phyloP scores from a whole-genome alignment of 2,113 vertebrate species.

The Oenanthe oenanthe region DNA sequence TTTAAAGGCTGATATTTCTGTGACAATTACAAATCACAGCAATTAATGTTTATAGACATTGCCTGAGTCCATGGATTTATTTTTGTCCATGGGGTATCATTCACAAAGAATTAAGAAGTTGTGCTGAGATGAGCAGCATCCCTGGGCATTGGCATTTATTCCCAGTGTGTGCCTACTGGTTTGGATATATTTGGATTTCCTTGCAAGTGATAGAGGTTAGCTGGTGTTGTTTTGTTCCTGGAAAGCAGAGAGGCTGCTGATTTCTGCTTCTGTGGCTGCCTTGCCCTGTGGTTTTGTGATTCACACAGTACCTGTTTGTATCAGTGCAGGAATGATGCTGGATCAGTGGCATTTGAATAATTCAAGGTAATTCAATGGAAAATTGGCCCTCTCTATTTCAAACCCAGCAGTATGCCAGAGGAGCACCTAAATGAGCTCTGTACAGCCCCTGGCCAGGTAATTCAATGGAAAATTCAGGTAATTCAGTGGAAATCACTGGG shows the following conservation, averaged over 20 bases:
- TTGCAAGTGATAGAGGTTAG: background rate
- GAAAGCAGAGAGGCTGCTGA: background rate
- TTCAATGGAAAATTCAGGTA: background rate
- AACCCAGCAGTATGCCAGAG: background rate
- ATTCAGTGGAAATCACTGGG: background rate
- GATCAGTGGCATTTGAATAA: background rate
- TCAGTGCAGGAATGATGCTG: background rate
- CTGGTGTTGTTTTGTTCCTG: background rate
- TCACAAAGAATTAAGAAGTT: background rate
- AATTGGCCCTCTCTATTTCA: background rate
- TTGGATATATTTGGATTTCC: background rate
- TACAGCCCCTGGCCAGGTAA: background rate
- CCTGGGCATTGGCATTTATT: background rate
- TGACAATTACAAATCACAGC: background rate
- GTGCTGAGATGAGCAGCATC: background rate
- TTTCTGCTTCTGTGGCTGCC: background rate
- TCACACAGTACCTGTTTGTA: background rate
- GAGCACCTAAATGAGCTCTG: background rate
- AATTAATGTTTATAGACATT: background rate
- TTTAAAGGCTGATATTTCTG: background rate
- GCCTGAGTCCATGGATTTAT: background rate
- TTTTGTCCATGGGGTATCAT: background rate
- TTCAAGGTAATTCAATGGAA: background rate
- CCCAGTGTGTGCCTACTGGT: background rate
- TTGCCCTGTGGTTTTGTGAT: background rate